Evolutionary conservation across 2,797 vertebrate genomes (phyloP), one percentile per base, ranked within the genome.

Genomic region (Mus minutoides): DNA sequence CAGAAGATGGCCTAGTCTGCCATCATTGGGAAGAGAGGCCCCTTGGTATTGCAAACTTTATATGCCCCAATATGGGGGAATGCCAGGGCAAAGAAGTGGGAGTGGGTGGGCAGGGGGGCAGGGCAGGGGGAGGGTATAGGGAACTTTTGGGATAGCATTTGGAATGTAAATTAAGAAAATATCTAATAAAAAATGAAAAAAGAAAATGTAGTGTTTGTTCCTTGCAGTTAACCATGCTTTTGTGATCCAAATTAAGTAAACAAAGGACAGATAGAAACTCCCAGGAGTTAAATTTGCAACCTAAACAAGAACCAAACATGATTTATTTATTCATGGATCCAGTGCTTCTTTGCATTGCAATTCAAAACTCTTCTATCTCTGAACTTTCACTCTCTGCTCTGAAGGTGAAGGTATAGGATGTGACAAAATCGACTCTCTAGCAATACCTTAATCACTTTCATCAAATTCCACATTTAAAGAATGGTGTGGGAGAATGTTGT

Each of bases 251-350:
- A 76, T 76, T 64, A 89, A 62, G 62, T 40, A 12, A 17, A 58
- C 62, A 94, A 80, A 85, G 34, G 54, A 29, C 1, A 92, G 9
- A 16, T n/a, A 77, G 69, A 64, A 6, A 75, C 26, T 8, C 24
- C 34, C 34, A 78, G 21, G 34, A 82, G 52, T 37, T 93, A n/a
- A 90, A 93, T 91, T 82, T 94, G 58, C 52, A 94, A 82, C 14
- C 80, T 71, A 84, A 95, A 62, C 17, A 76, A 56, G 88, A 91
- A 40, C n/a, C 21, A 91, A 78, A 79, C 26, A 88, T 34, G 11
- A 79, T 76, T 17, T 13, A 60, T 84, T 87, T 89, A 91, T 84
- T 89, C 31, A 31, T 17, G 0, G 8, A 95, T 21, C 16, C 64
- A 64, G 37, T 58, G 31, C 0, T 26, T 46, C 3, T 94, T 26